These are phyloP conservation scores for Lapara coniferarum DNA, from an alignment of 2,888 invertebrate genomes.

Conservation along the genomic window DNA sequence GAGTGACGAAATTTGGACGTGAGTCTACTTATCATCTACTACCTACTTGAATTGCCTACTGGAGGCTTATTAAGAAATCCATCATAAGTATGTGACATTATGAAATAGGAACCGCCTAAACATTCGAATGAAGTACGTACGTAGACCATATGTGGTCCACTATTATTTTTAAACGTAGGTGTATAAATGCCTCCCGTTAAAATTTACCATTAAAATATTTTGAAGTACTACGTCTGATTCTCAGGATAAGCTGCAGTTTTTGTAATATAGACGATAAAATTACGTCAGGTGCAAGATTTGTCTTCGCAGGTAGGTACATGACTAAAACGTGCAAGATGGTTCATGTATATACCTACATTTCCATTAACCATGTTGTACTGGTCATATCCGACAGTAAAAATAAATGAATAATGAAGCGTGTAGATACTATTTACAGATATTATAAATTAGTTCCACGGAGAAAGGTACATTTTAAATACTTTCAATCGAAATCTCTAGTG, in stretches of 20 bases:
- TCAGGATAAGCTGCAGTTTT: too few species aligned
- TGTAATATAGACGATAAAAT: too few species aligned
- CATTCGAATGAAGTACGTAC: background rate
- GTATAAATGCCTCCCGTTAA: too few species aligned
- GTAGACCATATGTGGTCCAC: background rate
- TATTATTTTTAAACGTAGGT: background rate
- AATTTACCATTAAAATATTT: too few species aligned
- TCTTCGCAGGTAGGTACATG: background rate
- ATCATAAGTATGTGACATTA: conserved; percentile 43
- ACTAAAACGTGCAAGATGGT: background rate
- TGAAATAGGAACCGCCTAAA: conserved; percentile 12
- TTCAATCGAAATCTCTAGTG: conserved; percentile 7
- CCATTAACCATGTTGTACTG: background rate
- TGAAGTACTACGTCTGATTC: too few species aligned
- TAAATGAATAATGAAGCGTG: conserved; percentile 1
- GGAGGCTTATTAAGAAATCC: conserved; percentile 45
- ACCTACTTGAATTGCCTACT: conserved; percentile 38
- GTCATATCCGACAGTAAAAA: background rate
- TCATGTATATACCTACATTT: background rate
- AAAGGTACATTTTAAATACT: conserved; percentile 15
- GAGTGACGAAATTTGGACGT: conserved; percentile 50
- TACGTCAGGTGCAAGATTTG: too few species aligned
- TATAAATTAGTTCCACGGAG: conserved; percentile 13
- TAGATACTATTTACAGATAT: conserved; percentile 5
- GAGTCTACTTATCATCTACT: conserved; percentile 43